These are phyloP conservation scores for Euphonia xanthogaster DNA, from an alignment of 2,797 vertebrate genomes.

Conservation along the genomic window DNA sequence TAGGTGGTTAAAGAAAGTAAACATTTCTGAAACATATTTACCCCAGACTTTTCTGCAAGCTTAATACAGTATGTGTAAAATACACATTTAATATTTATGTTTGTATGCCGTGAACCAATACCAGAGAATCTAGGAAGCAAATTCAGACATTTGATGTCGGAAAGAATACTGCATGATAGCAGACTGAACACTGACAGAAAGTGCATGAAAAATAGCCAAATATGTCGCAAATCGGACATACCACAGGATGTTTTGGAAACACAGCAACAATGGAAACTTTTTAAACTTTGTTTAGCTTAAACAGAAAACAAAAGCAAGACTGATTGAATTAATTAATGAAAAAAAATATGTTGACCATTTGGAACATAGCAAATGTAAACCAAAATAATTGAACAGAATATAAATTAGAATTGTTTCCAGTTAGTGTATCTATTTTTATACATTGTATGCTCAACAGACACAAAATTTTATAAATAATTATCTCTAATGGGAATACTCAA, in stretches of 20 bases:
- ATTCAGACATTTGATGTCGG: neutral
- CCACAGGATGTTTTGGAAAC: slow-evolving; percentile 68
- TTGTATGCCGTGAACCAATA: neutral
- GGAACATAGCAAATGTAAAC: slow-evolving; percentile 45
- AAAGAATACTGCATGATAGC: neutral
- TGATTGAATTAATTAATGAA: slow-evolving; percentile 74
- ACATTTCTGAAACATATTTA: slow-evolving; percentile 20
- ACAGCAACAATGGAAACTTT: slow-evolving; percentile 68
- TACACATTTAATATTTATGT: slow-evolving; percentile 11
- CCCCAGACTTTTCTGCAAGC: neutral
- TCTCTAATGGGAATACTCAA: slow-evolving; percentile 42
- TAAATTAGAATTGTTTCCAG: slow-evolving; percentile 61
- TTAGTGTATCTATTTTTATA: slow-evolving; percentile 63
- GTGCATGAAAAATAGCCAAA: neutral
- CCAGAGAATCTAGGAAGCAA: neutral
- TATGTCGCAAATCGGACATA: slow-evolving; percentile 36
- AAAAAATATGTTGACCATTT: slow-evolving; percentile 67
- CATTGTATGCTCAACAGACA: slow-evolving; percentile 22
- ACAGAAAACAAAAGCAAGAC: slow-evolving; percentile 72
- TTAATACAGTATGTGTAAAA: neutral
- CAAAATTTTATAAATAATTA: slow-evolving; percentile 34
- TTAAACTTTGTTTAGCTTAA: slow-evolving; percentile 65
- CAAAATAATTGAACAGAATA: slow-evolving; percentile 49
- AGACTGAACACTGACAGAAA: slow-evolving; percentile 25
- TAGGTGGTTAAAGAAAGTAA: neutral